Conservation (phyloP, 2,888 invertebrate species). For the Helobdella robusta region DNA sequence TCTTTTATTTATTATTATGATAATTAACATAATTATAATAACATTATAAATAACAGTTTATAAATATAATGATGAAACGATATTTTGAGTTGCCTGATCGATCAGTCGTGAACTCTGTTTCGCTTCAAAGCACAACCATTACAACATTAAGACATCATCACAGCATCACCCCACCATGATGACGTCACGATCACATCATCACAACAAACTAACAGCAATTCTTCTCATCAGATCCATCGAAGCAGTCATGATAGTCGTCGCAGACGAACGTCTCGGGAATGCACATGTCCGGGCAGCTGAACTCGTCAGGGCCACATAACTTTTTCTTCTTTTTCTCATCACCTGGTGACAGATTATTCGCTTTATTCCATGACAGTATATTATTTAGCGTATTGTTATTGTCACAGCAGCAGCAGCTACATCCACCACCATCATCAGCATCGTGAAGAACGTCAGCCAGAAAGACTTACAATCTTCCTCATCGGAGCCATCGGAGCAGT, state of each 20-base stretch:
- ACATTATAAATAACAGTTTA: neutral
- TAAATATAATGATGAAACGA: neutral
- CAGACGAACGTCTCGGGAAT: conserved; percentile 39
- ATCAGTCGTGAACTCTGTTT: too few relatives aligned
- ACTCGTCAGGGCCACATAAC: too few relatives aligned
- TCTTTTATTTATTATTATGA: neutral
- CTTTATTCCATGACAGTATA: too few relatives aligned
- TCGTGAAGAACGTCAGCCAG: too few relatives aligned
- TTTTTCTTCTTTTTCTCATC: too few relatives aligned
- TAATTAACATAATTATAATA: neutral
- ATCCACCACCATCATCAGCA: too few relatives aligned
- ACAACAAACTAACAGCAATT: conserved; percentile 35
- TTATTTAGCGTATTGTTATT: too few relatives aligned
- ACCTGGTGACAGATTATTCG: too few relatives aligned
- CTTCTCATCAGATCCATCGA: conserved; percentile 62
- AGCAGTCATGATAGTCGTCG: conserved; percentile 54
- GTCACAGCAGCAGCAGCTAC: too few relatives aligned
- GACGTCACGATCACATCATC: conserved; percentile 27
- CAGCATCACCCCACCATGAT: conserved; percentile 19
- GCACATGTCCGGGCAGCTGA: conserved; percentile 39
- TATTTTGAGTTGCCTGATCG: neutral
- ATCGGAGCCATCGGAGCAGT: conserved; percentile 69
- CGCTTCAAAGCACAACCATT: neutral
- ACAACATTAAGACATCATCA: neutral
- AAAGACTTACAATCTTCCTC: conserved; percentile 73